Conservation (phyloP, 2,113 vertebrate genomes). For the Cariama cristata region DNA sequence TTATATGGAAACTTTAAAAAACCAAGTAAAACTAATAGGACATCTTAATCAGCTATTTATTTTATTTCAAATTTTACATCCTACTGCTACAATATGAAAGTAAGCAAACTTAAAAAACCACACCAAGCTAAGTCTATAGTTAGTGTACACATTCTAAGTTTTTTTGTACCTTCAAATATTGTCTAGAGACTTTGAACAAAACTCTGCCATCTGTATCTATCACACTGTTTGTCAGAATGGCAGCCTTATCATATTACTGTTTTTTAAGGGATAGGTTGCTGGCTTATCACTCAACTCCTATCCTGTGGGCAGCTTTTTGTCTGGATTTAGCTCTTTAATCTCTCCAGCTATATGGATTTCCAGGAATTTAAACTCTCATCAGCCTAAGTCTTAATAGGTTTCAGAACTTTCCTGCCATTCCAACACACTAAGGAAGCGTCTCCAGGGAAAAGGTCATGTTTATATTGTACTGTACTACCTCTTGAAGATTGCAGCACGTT, state of each 20-base stretch:
- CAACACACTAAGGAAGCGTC: neutral
- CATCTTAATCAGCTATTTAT: neutral
- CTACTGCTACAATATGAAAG: neutral
- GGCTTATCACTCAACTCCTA: neutral
- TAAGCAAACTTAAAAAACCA: neutral
- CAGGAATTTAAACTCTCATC: neutral
- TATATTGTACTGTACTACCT: neutral
- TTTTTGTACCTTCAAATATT: neutral
- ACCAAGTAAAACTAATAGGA: neutral
- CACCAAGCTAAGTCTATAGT: neutral
- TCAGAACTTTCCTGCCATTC: neutral
- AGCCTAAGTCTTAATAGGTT: neutral
- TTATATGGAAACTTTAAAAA: neutral
- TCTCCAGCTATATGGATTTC: neutral
- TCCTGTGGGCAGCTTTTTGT: neutral
- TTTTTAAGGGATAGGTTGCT: neutral
- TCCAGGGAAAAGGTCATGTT: neutral
- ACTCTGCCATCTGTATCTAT: neutral
- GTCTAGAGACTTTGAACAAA: neutral
- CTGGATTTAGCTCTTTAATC: constrained; percentile 1
- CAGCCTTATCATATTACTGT: neutral
- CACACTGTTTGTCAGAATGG: neutral
- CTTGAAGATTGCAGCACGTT: neutral
- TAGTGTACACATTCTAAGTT: rapidly evolving
- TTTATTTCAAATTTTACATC: constrained; percentile 21